These are phyloP conservation scores for Bombus superbus DNA, from an alignment of 1,140 invertebrate species.

Conservation along the genomic window DNA sequence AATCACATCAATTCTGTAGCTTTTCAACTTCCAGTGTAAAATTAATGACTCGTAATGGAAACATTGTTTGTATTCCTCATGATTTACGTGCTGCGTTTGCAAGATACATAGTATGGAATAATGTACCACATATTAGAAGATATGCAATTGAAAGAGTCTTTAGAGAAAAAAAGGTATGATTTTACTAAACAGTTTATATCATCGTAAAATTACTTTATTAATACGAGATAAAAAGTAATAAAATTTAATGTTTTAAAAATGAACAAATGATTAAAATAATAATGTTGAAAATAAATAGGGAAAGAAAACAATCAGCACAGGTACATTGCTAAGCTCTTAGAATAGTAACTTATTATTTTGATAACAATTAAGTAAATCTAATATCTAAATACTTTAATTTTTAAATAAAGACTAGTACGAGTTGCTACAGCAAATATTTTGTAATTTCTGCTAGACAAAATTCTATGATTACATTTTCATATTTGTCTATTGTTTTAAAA, in stretches of 20 bases:
- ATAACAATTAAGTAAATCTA: too few species aligned
- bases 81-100: constrained; percentile 91
- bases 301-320: too few species aligned
- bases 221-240: background rate
- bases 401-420: too few species aligned
- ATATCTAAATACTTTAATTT: too few species aligned
- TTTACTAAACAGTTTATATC: background rate
- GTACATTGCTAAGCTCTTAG: too few species aligned
- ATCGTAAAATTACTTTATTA: background rate
- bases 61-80: constrained; percentile 90
- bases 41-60: constrained; percentile 93
- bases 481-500: background rate
- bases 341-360: too few species aligned
- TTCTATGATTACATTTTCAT: too few species aligned
- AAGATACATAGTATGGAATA: constrained; percentile 91
- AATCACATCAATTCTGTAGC: constrained; percentile 84
- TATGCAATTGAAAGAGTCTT: constrained; percentile 94
- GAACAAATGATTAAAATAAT: background rate
- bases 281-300: too few species aligned
- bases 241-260: background rate
- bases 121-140: constrained; percentile 90
- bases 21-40: constrained; percentile 86
- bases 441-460: too few species aligned
- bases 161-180: constrained; percentile 88
- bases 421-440: too few species aligned